Evolutionary conservation across 2,888 invertebrate species (phyloP).

Genomic region (Agrochola circellaris): DNA sequence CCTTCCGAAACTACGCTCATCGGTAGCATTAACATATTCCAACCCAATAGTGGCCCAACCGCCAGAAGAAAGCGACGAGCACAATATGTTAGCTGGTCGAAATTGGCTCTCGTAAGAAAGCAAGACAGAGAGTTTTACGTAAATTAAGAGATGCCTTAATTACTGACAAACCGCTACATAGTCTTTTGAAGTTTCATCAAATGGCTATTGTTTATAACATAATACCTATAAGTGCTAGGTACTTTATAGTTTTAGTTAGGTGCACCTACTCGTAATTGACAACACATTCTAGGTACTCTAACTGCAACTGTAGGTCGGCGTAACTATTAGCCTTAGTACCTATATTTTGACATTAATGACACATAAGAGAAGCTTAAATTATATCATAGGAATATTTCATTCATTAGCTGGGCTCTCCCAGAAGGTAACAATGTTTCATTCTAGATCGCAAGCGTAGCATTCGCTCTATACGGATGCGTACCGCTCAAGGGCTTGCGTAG

Average conservation of each 20-base stretch:
- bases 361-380: neutral
- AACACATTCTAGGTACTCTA: neutral
- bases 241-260: neutral
- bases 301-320: too few species aligned
- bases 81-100: neutral
- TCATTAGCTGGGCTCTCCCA: neutral
- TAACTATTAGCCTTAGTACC: neutral
- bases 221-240: neutral
- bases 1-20: neutral
- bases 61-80: neutral
- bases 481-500: conserved; percentile 9
- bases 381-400: neutral
- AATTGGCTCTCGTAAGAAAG: too few species aligned
- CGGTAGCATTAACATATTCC: too few species aligned
- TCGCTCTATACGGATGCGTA: too few species aligned
- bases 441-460: neutral
- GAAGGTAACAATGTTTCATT: neutral
- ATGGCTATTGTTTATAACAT: neutral
- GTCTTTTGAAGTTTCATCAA: neutral
- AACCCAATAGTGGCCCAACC: too few species aligned
- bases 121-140: too few species aligned
- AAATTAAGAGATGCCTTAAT: neutral
- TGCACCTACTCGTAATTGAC: neutral
- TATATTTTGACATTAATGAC: neutral
- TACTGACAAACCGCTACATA: neutral